Evolutionary conservation across 1,140 invertebrate species (phyloP), one percentile per base, ranked within the genome.

Genomic region (Drosophila repletoides): DNA sequence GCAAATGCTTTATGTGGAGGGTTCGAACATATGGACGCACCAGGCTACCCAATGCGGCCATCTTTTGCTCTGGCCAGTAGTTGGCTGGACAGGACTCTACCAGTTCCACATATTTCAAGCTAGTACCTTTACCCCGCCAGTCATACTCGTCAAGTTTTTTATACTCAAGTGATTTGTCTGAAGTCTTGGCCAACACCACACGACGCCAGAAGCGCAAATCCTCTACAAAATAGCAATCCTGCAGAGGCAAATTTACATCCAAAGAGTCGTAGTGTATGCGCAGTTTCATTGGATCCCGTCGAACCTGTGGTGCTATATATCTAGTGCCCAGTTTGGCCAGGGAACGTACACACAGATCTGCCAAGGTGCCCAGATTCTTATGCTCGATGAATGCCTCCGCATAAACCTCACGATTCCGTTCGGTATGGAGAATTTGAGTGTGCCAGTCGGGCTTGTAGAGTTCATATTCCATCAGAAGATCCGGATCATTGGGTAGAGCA

Each of bases 101-200:
- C 22, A 89, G 38, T n/a, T 89, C 77, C 1, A 88, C 79, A 10
- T 77, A 88, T 63, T 89, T 89, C 1, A 89, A 29, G 22, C 88
- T 88, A 2, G 88, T 41, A 0, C 88, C 88, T 12, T 45, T 33
- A 31, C 72, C 64, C 3, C 59, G 69, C 88, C 88, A 89, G 5
- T 89, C 71, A 15, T 58, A 86, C 5, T 77, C 72, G 2, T 72
- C 5, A 1, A 71, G 3, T 9, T 64, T 63, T 31, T 69, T 76
- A 1, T 63, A 14, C 12, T 48, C 40, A 2, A 84, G 38, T 0
- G 61, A 53, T n/a, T 46, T 59, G 5, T 89, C 68, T 4, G 31
- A 10, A 14, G 46, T 43, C 26, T 89, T 89, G 29, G 77, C 67
- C 2, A 89, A 17, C 6, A 89, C 88, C 1, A 89, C 72, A 3